phyloP scores from a whole-genome alignment of 2,888 invertebrate genomes.

The Fabriciana adippe region DNA sequence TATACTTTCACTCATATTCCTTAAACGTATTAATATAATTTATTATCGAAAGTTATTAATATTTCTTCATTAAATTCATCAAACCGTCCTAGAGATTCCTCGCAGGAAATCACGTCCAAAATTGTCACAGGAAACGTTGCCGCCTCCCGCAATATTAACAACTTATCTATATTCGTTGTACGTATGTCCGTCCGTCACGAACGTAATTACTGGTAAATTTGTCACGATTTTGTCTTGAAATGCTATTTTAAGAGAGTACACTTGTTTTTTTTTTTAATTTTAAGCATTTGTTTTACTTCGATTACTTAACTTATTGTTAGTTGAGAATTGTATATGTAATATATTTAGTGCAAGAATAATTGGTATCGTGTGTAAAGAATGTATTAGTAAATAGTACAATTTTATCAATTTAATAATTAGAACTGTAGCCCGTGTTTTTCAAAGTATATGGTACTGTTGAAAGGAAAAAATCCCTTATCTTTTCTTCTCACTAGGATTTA shows the following conservation, averaged over 20 bases:
- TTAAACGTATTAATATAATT: constrained; percentile 10
- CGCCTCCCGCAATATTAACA: constrained; percentile 48
- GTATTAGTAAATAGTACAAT: too few relatives aligned
- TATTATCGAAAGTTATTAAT: constrained; percentile 14
- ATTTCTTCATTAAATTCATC: constrained; percentile 25
- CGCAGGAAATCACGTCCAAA: constrained; percentile 70
- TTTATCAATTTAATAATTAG: too few relatives aligned
- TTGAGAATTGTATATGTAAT: too few relatives aligned
- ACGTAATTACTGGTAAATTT: constrained; percentile 40
- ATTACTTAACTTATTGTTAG: neutral
- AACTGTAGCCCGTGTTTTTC: too few relatives aligned
- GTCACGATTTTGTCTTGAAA: constrained; percentile 38
- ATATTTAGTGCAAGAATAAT: too few relatives aligned
- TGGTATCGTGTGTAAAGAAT: too few relatives aligned
- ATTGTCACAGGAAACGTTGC: constrained; percentile 64
- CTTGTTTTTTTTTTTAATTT: neutral
- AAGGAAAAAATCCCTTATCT: too few relatives aligned
- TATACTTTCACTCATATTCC: constrained; percentile 10
- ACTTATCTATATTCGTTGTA: constrained; percentile 62
- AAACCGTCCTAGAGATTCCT: constrained; percentile 32
- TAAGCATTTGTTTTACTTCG: neutral
- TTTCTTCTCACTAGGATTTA: too few relatives aligned
- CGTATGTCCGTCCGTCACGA: constrained; percentile 53
- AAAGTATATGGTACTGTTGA: too few relatives aligned
- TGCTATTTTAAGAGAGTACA: constrained; percentile 1